A percentile compares a stretch with the other conserved stretches of the same genome.
Conservation (phyloP, 2,797 vertebrate species). For the Menidia menidia region DNA sequence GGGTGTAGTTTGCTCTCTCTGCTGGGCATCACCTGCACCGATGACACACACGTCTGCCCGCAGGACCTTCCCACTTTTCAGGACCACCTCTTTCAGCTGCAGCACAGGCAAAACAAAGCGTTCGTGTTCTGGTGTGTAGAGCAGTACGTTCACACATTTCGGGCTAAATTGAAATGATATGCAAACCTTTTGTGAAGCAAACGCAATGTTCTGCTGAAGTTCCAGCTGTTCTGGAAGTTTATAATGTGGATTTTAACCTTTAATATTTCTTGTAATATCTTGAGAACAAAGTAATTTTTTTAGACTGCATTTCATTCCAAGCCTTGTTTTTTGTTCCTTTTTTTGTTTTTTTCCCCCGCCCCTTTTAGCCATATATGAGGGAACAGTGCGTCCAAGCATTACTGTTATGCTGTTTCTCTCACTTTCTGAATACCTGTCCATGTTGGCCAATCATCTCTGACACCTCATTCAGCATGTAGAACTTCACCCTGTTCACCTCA, state of each 20-base stretch:
- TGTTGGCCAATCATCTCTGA: slow-evolving; percentile 95
- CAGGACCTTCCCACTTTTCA: slow-evolving; percentile 97
- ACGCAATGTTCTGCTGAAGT: too few relatives aligned
- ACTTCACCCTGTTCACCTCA: slow-evolving; percentile 95
- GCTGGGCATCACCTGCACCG: slow-evolving; percentile 87
- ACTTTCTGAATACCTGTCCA: slow-evolving; percentile 94
- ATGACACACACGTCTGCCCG: slow-evolving; percentile 95
- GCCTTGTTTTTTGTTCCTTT: too few relatives aligned
- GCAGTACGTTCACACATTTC: slow-evolving; percentile 3
- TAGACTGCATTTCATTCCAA: too few relatives aligned
- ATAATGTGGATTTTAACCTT: too few relatives aligned
- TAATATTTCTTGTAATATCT: too few relatives aligned
- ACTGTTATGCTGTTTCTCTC: slow-evolving; percentile 81
- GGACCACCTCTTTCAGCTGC: slow-evolving; percentile 95
- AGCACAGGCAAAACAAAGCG: slow-evolving; percentile 28
- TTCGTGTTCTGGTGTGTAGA: neutral
- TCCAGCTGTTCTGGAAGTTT: neutral
- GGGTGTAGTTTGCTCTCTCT: neutral
- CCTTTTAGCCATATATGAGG: slow-evolving; percentile 7
- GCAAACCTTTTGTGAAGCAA: neutral
- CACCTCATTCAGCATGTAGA: slow-evolving; percentile 99
- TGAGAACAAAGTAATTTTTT: too few relatives aligned
- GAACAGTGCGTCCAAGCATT: slow-evolving; percentile 48
- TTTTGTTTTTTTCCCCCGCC: slow-evolving; percentile 8
- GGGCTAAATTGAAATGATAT: slow-evolving; percentile 9